Conservation (phyloP, 1,140 invertebrate species). For the Euura saliciscinereae region DNA sequence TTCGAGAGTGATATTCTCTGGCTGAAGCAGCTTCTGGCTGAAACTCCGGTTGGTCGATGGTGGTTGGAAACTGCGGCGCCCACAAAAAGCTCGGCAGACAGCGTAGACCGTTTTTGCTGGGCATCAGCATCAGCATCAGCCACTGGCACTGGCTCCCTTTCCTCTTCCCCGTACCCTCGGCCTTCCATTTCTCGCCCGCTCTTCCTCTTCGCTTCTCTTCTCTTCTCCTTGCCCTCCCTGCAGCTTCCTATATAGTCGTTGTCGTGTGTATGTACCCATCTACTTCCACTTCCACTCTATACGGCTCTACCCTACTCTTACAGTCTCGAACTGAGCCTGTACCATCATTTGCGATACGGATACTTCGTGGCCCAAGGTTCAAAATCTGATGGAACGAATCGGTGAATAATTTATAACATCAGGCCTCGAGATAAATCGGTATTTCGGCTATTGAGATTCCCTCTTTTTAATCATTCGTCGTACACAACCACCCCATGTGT, state of each 20-base stretch:
- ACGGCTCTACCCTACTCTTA: slow-evolving; percentile 25
- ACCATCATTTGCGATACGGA: neutral
- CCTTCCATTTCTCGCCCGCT: slow-evolving; percentile 42
- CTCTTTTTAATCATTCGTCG: too few species aligned
- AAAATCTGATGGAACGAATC: slow-evolving; percentile 19
- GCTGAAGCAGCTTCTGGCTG: slow-evolving; percentile 17
- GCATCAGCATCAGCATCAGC: slow-evolving; percentile 56
- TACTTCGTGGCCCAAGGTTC: neutral
- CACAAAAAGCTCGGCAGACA: slow-evolving; percentile 62
- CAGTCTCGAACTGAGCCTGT: neutral
- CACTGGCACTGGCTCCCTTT: slow-evolving; percentile 56
- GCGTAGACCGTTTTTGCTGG: slow-evolving; percentile 60
- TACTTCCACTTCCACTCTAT: slow-evolving; percentile 23
- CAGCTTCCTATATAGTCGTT: slow-evolving; percentile 18
- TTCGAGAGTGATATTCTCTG: neutral
- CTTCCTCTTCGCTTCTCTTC: slow-evolving; percentile 28
- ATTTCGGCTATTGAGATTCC: neutral
- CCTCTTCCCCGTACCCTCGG: slow-evolving; percentile 52
- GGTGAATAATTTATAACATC: slow-evolving; percentile 24
- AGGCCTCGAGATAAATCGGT: neutral
- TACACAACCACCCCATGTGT: too few species aligned
- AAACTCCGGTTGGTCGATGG: slow-evolving; percentile 38
- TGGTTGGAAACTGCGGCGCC: slow-evolving; percentile 58
- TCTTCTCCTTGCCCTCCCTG: slow-evolving; percentile 28
- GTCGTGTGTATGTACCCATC: slow-evolving; percentile 9